Evolutionary conservation across 2,113 vertebrate species (phyloP).

Genomic region (Thomomys bottae): DNA sequence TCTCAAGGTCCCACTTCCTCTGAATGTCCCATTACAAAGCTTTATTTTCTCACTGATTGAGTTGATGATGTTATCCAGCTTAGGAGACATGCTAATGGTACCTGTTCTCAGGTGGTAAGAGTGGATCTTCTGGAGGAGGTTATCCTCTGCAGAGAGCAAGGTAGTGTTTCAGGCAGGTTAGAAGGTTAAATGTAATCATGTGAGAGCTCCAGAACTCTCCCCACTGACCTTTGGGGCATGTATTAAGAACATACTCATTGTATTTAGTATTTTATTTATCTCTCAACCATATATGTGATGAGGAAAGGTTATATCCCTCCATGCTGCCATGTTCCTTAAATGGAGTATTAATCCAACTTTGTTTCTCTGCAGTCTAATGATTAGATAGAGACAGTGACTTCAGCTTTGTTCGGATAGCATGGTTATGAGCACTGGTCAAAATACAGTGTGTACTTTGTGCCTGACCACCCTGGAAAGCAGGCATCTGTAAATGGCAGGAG

Average conservation of each 20-base stretch:
- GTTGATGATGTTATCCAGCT: neutral
- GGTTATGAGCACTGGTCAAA: neutral
- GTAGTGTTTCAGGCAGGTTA: neutral
- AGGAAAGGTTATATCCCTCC: neutral
- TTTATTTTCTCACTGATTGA: neutral
- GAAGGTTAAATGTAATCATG: neutral
- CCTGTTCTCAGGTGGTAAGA: neutral
- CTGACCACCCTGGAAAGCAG: neutral
- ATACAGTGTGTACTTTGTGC: neutral
- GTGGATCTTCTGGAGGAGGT: neutral
- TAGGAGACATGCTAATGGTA: neutral
- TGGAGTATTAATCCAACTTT: neutral
- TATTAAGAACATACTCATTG: neutral
- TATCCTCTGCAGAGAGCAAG: neutral
- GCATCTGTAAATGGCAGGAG: neutral
- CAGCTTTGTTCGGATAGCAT: neutral
- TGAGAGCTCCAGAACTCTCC: neutral
- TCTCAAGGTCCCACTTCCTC: neutral
- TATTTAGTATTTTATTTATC: conserved; percentile 5
- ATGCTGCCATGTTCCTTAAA: neutral
- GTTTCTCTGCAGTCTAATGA: neutral
- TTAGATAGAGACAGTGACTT: neutral
- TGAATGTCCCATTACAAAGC: neutral
- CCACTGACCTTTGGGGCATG: neutral
- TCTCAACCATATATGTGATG: neutral